Conservation (phyloP, 2,797 vertebrate genomes). For the Urophycis tenuis region DNA sequence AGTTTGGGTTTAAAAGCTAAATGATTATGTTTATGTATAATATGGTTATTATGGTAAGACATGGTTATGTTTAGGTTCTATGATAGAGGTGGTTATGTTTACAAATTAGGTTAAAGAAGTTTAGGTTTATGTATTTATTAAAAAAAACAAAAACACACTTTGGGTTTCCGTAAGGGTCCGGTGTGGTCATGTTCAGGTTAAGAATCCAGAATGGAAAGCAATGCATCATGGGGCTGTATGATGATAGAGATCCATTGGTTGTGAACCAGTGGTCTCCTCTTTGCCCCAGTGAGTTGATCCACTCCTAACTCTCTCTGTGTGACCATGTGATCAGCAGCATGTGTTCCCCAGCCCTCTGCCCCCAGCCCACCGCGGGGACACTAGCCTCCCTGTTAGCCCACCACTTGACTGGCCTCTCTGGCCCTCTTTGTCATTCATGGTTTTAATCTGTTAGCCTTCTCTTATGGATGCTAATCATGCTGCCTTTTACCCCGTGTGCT, state of each 20-base stretch:
- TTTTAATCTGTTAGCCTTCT: not conserved
- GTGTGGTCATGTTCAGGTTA: not conserved
- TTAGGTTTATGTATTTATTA: not conserved
- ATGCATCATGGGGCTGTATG: not conserved
- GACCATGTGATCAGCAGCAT: not conserved
- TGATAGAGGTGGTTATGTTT: not conserved
- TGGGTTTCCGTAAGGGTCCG: not conserved
- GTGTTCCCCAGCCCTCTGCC: not conserved
- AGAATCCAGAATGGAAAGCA: not conserved
- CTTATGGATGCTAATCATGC: slow-evolving; percentile 3
- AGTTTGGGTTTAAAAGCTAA: not conserved
- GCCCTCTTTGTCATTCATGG: slow-evolving; percentile 1
- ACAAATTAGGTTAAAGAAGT: not conserved
- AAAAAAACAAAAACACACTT: too few species aligned
- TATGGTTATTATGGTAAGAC: not conserved
- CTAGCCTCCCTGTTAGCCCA: not conserved
- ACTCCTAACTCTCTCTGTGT: not conserved
- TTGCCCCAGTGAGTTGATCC: not conserved
- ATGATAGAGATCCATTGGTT: not conserved
- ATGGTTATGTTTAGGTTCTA: too few species aligned
- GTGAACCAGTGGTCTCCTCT: not conserved
- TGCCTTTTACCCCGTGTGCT: not conserved
- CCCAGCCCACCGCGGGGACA: not conserved
- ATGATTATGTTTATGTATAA: not conserved
- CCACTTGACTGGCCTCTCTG: slow-evolving; percentile 2